These are phyloP conservation scores for Meghimatium bilineatum DNA, from an alignment of 2,888 invertebrate species.

Conservation along the genomic window DNA sequence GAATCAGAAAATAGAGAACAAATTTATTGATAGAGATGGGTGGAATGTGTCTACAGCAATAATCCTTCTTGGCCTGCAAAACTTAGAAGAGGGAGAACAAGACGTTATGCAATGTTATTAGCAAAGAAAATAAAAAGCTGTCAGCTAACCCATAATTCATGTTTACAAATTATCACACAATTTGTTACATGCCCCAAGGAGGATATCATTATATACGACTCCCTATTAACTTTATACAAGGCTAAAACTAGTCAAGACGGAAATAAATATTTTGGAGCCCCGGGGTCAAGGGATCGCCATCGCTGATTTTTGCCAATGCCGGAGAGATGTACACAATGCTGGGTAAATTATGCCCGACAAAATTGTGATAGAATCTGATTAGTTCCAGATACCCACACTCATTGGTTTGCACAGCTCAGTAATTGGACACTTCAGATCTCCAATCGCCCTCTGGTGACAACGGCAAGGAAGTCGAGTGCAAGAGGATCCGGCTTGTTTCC, in stretches of 20 bases:
- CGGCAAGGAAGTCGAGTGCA: slow-evolving; percentile 32
- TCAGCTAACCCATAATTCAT: background rate
- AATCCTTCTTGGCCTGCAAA: too few species aligned
- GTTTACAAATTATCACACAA: slow-evolving; percentile 25
- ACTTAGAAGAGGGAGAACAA: too few species aligned
- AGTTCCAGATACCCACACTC: slow-evolving; percentile 31
- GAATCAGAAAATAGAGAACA: too few species aligned
- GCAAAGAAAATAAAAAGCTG: too few species aligned
- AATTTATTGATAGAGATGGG: too few species aligned
- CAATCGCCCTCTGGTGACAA: slow-evolving; percentile 28
- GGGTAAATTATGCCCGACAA: slow-evolving; percentile 23
- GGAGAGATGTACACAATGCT: background rate
- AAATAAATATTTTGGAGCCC: slow-evolving; percentile 38
- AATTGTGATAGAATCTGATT: slow-evolving; percentile 35
- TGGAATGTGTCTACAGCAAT: too few species aligned
- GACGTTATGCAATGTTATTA: too few species aligned
- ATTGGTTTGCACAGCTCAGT: slow-evolving; percentile 23
- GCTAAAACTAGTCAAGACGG: slow-evolving; percentile 11
- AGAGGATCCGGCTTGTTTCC: slow-evolving; percentile 44
- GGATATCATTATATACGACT: background rate
- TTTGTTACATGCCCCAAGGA: background rate
- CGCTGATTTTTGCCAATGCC: background rate
- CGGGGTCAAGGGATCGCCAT: background rate
- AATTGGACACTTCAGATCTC: slow-evolving; percentile 36
- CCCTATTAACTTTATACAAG: slow-evolving; percentile 3